Evolutionary conservation across 92 coral and sea anemone genomes (phyloP), one percentile per base, ranked within the genome.

Genomic region (Anthopleura xanthogrammica): DNA sequence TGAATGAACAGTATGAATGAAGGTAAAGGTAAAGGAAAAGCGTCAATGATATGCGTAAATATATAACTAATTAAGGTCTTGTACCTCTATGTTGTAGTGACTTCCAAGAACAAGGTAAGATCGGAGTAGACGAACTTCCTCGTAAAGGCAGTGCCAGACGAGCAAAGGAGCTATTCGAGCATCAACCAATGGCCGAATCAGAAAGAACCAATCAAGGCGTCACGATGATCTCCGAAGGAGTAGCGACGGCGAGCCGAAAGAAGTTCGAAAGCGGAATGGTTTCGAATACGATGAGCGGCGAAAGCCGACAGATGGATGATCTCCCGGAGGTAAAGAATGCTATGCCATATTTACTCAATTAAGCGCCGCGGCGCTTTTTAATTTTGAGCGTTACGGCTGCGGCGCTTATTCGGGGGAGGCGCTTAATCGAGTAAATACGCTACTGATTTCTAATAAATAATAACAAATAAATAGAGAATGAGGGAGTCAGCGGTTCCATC

Each of bases 41-140:
- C 54, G 54, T 50, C 11, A 5, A 5, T 0, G 54, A 50, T 5
- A 50, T 50, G 11, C 54, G 11, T 29, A 50, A 11, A 11, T 50
- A 11, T 50, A 50, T 50, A 50, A 50, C 11, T 5, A 2, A 50
- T 29, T 29, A 29, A 50, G 1, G 8, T 13, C 16, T 14, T 54
- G 16, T 54, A 54, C 12, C 20, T 62, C 14, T 62, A 20, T 62
- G 4, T 76, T 7, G 14, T 55, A 88, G 91, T 78, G 94, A 93
- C 56, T 77, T 82, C 19, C 88, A 90, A 12, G 83, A 91, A 62
- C 80, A 72, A 43, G 97, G 97, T 14, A 93, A 93, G 85, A 93
- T 93, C 71, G 85, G 84, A 54, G 76, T 75, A 52, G 87, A 89
- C 77, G 97, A 93, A 48, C 93, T 89, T 20, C 97, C 97, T 54